Evolutionary conservation across 1,140 invertebrate species (phyloP), one percentile per base, ranked within the genome.

Genomic region (Solenopsis invicta): DNA sequence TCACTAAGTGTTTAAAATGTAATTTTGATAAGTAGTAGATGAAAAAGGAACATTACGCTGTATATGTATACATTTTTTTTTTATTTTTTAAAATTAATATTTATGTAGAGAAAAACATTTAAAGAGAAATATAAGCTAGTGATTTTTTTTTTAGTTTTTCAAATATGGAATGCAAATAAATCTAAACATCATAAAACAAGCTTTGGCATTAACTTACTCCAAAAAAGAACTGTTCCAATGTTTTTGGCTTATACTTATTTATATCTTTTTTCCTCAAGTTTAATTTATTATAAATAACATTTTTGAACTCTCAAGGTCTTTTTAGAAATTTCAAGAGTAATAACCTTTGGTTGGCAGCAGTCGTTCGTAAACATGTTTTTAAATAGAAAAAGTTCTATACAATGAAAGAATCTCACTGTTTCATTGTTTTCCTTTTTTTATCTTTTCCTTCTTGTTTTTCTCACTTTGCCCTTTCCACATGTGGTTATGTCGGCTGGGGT

Each of bases 41-140:
- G 41, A 67, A 45, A 0, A 21, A 4, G 6, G 1, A 13, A 61
- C 3, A 37, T 62, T 62, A 61, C 13, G 29, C 29, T 16, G 4
- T 62, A 29, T 37, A 37, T n/a, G 3, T 66, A 41, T 37, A 66
- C 29, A 37, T 64, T 4, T 34, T 66, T 50, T 69, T 69, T 50
- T 50, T 64, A 4, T 34, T 66, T 50, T 69, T 69, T 50, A 29
- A 8, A 69, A 69, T 29, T 24, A 71, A 52, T 29, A 71, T 71
- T 50, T n/a, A 41, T 66, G 41, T n/a, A 0, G 8, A 66, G 0
- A 66, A 29, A 41, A 54, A 54, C 1, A 37, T 37, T 64, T 48
- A 29, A 4, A 50, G 0, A 50, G n/a, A n/a, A 50, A 50, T 29
- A 0, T 12, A 34, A 66, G 8, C 37, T 4, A 66, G 8, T 2